A percentile compares a stretch with the other conserved stretches of the same genome.
phyloP scores from a whole-genome alignment of 2,888 invertebrate species.

The Lepidonotus clava region DNA sequence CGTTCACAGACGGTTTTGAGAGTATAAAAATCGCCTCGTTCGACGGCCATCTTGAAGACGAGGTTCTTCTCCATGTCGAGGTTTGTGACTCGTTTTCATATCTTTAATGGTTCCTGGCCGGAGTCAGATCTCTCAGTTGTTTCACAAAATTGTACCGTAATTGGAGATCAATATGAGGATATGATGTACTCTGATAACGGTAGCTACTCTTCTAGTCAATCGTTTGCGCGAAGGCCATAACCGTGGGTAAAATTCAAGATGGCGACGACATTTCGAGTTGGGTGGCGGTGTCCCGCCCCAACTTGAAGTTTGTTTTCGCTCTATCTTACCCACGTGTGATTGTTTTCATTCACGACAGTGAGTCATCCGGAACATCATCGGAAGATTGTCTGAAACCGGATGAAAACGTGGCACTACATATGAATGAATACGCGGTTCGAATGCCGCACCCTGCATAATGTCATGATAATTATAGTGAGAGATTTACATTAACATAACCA shows the following conservation, averaged over 20 bases:
- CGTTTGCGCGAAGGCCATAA: background rate
- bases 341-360: constrained; percentile 19
- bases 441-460: too few relatives aligned
- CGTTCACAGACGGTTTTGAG: constrained; percentile 29
- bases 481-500: too few relatives aligned
- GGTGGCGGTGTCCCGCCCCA: constrained; percentile 67
- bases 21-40: constrained; percentile 62
- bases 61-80: constrained; percentile 77
- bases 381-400: background rate
- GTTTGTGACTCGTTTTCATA: constrained; percentile 79
- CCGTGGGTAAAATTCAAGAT: constrained; percentile 5
- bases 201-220: too few relatives aligned
- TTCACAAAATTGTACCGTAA: too few relatives aligned
- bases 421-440: too few relatives aligned
- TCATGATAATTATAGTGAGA: too few relatives aligned
- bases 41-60: constrained; percentile 73
- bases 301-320: constrained; percentile 53
- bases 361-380: background rate
- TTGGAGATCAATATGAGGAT: too few relatives aligned
- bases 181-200: too few relatives aligned
- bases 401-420: too few relatives aligned
- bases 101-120: constrained; percentile 32
- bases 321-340: constrained; percentile 18
- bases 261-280: constrained; percentile 25
- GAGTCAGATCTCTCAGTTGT: background rate